Evolutionary conservation across 37 sponge, comb jelly and placozoan species (phyloP), one percentile per base, ranked within the genome.

Genomic region (Sycon ciliatum): DNA sequence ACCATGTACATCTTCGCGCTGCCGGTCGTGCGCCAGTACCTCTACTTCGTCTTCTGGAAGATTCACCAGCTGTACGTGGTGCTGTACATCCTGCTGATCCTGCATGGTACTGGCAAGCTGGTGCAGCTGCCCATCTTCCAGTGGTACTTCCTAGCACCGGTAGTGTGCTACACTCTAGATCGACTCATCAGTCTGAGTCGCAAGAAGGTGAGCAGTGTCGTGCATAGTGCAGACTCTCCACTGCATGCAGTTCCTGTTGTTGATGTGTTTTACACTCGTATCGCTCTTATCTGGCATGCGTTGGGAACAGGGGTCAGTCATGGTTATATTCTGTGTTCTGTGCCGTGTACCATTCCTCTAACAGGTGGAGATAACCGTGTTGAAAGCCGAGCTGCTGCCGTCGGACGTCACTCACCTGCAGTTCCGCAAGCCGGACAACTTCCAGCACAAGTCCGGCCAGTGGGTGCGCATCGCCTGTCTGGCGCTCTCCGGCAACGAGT

Each of bases 101-200:
- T 95, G 36, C 96, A 95, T 49, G 96, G 96, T 3, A 76, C 84
- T 56, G 96, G 88, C 0, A 82, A 90, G 61, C 85, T 95, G 32
- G 91, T 95, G 16, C 94, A 94, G 61, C 89, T 87, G 68, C 96
- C 96, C 28, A 72, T 90, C 69, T 95, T 95, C 78, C 86, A 92
- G n/a, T 81, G 80, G 78, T 95, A 87, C 91, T 81, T 95, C 69
- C 57, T 85, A 1, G 96, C 91, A 58, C 96, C 96, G 34, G 89
- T 77, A 20, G 82, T 88, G 62, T 39, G 90, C 57, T 95, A 76
- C 42, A 76, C 80, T 20, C 11, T 95, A 35, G 96, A 95, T 54
- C 83, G 79, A 26, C 69, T 95, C 39, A 78, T 95, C 81, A 87
- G 86, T 67, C 73, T 85, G 5, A 61, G 81, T 3, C 84, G 91